These are phyloP conservation scores for Drosophila rubida DNA, from an alignment of 2,888 invertebrate species.

Conservation along the genomic window DNA sequence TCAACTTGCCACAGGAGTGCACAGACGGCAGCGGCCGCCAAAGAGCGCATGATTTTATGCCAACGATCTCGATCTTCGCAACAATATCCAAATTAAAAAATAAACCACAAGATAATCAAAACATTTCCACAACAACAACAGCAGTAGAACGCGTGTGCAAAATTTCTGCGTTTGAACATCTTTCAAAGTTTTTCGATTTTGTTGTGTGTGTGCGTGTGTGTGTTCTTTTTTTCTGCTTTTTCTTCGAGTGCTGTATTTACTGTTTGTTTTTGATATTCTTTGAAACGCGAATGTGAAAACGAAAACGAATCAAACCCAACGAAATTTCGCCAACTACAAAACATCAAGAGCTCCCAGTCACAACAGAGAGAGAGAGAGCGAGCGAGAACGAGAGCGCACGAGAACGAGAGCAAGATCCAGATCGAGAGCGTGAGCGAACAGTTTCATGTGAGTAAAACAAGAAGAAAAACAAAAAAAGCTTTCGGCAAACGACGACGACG, in stretches of 20 bases:
- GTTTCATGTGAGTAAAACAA: slow-evolving; percentile 42
- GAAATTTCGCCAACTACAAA: slow-evolving; percentile 24
- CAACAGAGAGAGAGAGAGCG: slow-evolving; percentile 1
- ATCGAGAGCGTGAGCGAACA: background rate
- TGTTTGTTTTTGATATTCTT: slow-evolving; percentile 20
- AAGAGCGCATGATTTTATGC: slow-evolving; percentile 25
- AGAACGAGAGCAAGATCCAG: background rate
- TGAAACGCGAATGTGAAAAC: slow-evolving; percentile 37
- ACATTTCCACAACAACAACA: slow-evolving; percentile 15
- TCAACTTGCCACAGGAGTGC: slow-evolving; percentile 56
- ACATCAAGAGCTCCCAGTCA: background rate
- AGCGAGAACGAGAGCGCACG: slow-evolving; percentile 1
- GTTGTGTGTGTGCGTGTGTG: slow-evolving; percentile 4
- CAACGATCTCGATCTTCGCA: slow-evolving; percentile 48
- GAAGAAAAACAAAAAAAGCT: slow-evolving; percentile 7
- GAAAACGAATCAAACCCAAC: slow-evolving; percentile 26
- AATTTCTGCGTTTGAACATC: slow-evolving; percentile 33
- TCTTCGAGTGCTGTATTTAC: slow-evolving; percentile 4
- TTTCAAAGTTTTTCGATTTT: slow-evolving; percentile 40
- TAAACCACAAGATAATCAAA: background rate
- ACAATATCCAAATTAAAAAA: slow-evolving; percentile 10
- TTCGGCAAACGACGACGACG: background rate
- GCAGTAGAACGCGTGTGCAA: slow-evolving; percentile 44
- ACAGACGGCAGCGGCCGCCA: slow-evolving; percentile 21
- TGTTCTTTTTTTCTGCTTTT: slow-evolving; percentile 17